These are phyloP conservation scores for Bursaphelenchus okinawaensis DNA, from an alignment of 2,888 invertebrate genomes.

Conservation along the genomic window DNA sequence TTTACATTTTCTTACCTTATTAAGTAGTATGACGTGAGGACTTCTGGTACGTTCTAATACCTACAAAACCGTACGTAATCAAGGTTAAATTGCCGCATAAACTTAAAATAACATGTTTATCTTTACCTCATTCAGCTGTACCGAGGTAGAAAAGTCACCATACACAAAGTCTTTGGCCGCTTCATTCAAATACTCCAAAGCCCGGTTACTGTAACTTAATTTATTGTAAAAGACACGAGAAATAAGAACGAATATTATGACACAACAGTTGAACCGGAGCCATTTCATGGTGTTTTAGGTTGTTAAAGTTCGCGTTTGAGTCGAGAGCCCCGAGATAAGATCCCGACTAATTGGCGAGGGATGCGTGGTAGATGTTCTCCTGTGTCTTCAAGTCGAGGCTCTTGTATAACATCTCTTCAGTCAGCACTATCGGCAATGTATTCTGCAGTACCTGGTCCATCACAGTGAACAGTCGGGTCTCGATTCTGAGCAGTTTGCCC, in stretches of 20 bases:
- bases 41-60: constrained; percentile 2
- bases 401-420: not conserved
- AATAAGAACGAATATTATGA: constrained; percentile 6
- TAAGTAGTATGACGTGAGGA: constrained; percentile 31
- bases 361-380: not conserved
- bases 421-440: not conserved
- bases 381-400: not conserved
- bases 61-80: no score
- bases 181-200: constrained; percentile 12
- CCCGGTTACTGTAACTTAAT: constrained; percentile 9
- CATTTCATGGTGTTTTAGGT: not conserved
- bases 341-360: not conserved
- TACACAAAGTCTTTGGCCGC: constrained; percentile 8
- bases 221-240: constrained; percentile 13
- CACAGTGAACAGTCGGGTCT: not conserved
- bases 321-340: not conserved
- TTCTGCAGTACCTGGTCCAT: constrained; percentile 5
- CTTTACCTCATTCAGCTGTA: constrained; percentile 11
- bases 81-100: no score
- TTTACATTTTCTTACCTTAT: constrained; percentile 22
- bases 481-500: not conserved
- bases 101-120: constrained; percentile 4
- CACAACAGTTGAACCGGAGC: not conserved
- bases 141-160: constrained; percentile 1
- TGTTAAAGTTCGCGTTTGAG: not conserved